phyloP scores from a whole-genome alignment of 2,113 vertebrate species.

The Ciconia boyciana region DNA sequence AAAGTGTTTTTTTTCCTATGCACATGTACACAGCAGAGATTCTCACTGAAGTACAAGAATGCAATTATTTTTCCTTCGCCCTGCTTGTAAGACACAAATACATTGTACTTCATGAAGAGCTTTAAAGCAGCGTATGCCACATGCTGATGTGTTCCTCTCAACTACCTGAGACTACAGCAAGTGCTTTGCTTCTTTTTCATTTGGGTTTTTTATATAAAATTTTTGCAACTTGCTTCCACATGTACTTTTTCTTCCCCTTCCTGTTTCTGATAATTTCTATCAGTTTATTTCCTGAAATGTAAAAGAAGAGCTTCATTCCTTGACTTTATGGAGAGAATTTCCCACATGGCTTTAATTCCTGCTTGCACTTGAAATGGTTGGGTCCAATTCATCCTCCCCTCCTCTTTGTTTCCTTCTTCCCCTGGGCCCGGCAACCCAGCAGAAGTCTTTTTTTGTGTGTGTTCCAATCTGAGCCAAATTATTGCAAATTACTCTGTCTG shows the following conservation, averaged over 20 bases:
- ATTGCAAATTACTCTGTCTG: neutral
- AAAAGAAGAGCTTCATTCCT: neutral
- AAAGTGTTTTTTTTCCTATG: slow-evolving; percentile 37
- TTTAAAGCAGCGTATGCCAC: neutral
- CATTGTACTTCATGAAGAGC: neutral
- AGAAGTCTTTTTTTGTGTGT: neutral
- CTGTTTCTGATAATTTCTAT: neutral
- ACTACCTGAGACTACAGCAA: neutral
- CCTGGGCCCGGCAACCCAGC: neutral
- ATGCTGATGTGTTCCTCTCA: neutral
- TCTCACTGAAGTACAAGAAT: slow-evolving; percentile 1
- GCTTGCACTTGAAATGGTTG: neutral
- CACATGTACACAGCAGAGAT: slow-evolving; percentile 4
- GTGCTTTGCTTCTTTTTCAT: neutral
- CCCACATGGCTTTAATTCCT: neutral
- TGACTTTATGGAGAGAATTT: neutral
- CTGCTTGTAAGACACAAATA: slow-evolving; percentile 2
- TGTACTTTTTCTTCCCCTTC: neutral
- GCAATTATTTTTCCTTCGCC: slow-evolving; percentile 12
- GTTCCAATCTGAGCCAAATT: slow-evolving; percentile 24
- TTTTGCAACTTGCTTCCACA: neutral
- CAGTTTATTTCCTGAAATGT: neutral
- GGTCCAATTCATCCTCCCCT: neutral
- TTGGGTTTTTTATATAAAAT: neutral
- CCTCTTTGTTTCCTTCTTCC: neutral